Base-by-base conservation (phyloP, 2,797 vertebrate species). In the Crax fasciolata region DNA sequence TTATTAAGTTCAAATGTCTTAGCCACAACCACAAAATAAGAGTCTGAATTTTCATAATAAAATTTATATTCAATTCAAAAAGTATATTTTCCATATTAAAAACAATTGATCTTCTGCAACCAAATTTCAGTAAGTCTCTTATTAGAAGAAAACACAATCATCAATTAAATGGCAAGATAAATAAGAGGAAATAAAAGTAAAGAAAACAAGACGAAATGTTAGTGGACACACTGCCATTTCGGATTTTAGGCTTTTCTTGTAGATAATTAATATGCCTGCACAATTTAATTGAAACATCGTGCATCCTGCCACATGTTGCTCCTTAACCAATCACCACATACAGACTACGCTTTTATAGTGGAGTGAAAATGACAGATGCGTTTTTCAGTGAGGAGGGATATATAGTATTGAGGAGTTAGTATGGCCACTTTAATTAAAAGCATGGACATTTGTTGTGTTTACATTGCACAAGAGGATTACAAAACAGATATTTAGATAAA, bases 201-300 rank as follows among this genome's bases (percentile, higher is more conserved):
- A 59, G 7, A 44, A 77, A 43, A 8, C 11, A 58, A 61, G 55
- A 71, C 30, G 2, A 79, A 85, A 63, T 35, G 4, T 72, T 76
- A 70, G 30, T 25, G 90, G 28, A 25, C 2, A 8, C 25, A 43
- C 11, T 21, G 25, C 20, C 63, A 18, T 41, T 66, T 21, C 30
- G 61, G 67, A 74, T 28, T 79, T 78, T 58, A 78, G 21, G 54
- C 8, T 84, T 55, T 65, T 74, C 38, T 79, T 67, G 46, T 18
- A 78, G 82, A 68, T 51, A 79, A 93, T 76, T 74, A 92, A 54
- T 20, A 84, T 23, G n/a, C 12, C 71, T 52, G 32, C 6, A 66
- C 43, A 89, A 82, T 65, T 62, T 85, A 93, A 90, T 16, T 62
- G 74, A 94, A 94, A 91, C 68, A 80, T 84, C 65, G 51, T 68